These are phyloP conservation scores for Helicoverpa assulta DNA, from an alignment of 2,888 invertebrate species.

Conservation along the genomic window DNA sequence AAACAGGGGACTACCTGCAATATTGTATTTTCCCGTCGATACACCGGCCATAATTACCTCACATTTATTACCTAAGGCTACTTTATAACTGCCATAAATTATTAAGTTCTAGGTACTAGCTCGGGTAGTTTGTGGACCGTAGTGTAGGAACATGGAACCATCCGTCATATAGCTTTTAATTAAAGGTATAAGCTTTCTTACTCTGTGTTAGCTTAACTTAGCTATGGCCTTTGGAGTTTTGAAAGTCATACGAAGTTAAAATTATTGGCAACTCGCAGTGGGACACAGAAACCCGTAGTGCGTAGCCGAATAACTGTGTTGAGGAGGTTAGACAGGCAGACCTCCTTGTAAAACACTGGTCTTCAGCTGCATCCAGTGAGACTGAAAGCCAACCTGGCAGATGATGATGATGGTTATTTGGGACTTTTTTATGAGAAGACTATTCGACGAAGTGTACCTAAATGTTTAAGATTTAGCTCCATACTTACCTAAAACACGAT, in stretches of 20 bases:
- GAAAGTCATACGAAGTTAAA: too few species aligned
- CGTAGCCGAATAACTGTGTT: too few species aligned
- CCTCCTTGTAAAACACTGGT: too few species aligned
- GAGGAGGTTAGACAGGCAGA: too few species aligned
- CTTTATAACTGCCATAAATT: conserved; percentile 45
- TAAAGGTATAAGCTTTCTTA: conserved; percentile 44
- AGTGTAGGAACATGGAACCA: conserved; percentile 25
- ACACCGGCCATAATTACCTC: conserved; percentile 27
- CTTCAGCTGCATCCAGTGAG: too few species aligned
- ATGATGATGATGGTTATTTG: too few species aligned
- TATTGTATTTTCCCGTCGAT: conserved; percentile 6
- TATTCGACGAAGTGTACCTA: too few species aligned
- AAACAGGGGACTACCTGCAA: conserved; percentile 2
- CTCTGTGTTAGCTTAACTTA: conserved; percentile 30
- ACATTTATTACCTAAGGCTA: conserved; percentile 31
- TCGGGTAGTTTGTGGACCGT: conserved; percentile 23
- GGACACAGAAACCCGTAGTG: too few species aligned
- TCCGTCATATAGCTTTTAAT: conserved; percentile 51
- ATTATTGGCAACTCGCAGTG: not conserved
- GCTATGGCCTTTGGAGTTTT: conserved; percentile 8
- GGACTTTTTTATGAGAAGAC: too few species aligned
- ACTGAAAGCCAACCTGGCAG: too few species aligned
- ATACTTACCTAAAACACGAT: not conserved
- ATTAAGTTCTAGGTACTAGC: conserved; percentile 18
- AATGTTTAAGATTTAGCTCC: too few species aligned